Evolutionary conservation across 2,113 vertebrate species (phyloP).

Genomic region (Sterrhoptilus dennistouni): DNA sequence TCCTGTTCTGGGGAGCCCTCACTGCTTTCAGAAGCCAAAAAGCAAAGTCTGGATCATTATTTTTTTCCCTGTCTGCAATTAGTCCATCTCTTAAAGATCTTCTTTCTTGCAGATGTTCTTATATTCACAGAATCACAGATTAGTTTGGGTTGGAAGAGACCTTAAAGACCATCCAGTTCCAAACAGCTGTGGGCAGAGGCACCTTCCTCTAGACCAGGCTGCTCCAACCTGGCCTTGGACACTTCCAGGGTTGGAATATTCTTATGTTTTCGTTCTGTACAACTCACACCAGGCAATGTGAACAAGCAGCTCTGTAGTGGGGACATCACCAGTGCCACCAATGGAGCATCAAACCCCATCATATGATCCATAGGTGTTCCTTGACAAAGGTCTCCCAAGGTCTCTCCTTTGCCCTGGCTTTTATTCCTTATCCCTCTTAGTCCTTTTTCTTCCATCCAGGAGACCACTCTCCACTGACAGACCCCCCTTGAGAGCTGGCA

Average conservation of each 20-base stretch:
- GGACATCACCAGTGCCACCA: neutral
- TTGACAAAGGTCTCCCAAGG: neutral
- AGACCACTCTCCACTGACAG: accelerated
- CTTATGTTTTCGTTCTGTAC: neutral
- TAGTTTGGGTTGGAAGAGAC: neutral
- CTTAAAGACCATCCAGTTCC: neutral
- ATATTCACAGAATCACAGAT: neutral
- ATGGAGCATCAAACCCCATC: neutral
- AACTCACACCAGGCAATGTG: neutral
- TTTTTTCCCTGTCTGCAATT: neutral
- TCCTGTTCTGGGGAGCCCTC: neutral
- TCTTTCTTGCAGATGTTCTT: neutral
- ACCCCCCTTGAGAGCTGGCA: neutral
- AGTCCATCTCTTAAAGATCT: neutral
- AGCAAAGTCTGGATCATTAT: neutral
- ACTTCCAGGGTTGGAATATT: neutral
- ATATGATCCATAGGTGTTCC: neutral
- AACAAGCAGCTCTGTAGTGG: neutral
- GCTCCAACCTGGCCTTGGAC: neutral
- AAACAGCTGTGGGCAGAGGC: neutral
- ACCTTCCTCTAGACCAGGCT: neutral
- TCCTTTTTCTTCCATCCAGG: neutral
- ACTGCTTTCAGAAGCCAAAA: neutral
- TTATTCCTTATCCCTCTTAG: neutral
- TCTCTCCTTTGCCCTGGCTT: neutral